A percentile compares a stretch with the other conserved stretches of the same genome.
Evolutionary conservation across 2,797 vertebrate species (phyloP).

Genomic region (Sus cebifrons): DNA sequence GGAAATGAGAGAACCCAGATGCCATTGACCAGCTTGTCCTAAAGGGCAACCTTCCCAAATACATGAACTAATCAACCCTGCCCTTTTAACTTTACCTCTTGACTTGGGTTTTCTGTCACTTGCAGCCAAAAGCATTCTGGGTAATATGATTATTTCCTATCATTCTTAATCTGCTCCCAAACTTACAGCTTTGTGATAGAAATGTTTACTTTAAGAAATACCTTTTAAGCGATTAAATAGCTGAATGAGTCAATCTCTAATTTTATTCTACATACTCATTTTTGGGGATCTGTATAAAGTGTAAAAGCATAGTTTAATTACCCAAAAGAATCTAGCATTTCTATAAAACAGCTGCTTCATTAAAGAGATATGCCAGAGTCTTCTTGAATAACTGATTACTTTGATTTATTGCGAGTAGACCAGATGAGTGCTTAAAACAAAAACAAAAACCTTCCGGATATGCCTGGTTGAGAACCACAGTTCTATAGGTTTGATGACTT

Average conservation of each 20-base stretch:
- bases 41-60: neutral
- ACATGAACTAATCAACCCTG: neutral
- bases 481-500: neutral
- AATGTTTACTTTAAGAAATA: slow-evolving; percentile 16
- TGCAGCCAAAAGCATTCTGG: slow-evolving; percentile 9
- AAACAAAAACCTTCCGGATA: neutral
- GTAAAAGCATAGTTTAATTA: neutral
- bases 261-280: slow-evolving; percentile 29
- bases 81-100: neutral
- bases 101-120: neutral
- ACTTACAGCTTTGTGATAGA: neutral
- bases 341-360: neutral
- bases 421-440: neutral
- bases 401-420: slow-evolving; percentile 21
- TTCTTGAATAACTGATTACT: slow-evolving; percentile 2
- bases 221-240: slow-evolving; percentile 9
- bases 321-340: neutral
- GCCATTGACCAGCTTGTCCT: neutral
- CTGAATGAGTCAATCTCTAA: neutral
- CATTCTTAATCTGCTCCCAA: neutral
- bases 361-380: neutral
- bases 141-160: neutral
- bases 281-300: neutral
- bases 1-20: neutral
- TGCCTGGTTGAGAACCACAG: neutral